Base-by-base conservation (phyloP, 2,797 vertebrate genomes). In the Vireo griseus region DNA sequence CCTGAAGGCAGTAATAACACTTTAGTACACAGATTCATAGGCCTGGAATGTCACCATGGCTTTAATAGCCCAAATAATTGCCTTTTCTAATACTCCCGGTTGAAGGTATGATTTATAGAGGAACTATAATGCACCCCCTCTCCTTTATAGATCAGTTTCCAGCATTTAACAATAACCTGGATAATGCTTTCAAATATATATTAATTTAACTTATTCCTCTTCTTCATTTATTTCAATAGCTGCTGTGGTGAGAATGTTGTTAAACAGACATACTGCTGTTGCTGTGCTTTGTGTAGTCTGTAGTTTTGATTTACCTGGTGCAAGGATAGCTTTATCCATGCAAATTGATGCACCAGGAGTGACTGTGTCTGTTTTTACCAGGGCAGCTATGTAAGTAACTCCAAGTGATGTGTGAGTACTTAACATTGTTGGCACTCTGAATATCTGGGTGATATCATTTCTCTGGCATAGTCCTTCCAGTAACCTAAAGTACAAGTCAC, bases 1-100 rank as follows among this genome's bases (percentile, higher is more conserved):
- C 94, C 75, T 72, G 59, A 91, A 92, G 62, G 69, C 44, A 73
- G 58, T 92, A 94, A 86, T 91, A 89, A 78, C 59, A 45, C 61
- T 86, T 58, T 37, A 83, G 54, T 72, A 44, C 59, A 62, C 55
- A 55, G 47, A 95, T 94, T 96, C 91, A 86, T 75, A 25, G 51
- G 54, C 11, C 79, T 96, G 95, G 95, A 96, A 96, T 96, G 91
- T 76, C 82, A 88, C 76, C 5, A 2, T 72, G 55, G 31, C 72
- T 91, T 90, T 83, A 86, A 51, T 44, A 86, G 73, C 45, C 66
- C 69, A 94, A 89, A 76, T 86, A 86, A 68, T 94, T 11, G 3
- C 51, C 76, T 81, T 92, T 92, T 81, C 82, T 63, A 86, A n/a
- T 11, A 50, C 39, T 80, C 67, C 16, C 37, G 76, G 29, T 59